phyloP scores from a whole-genome alignment of 2,797 vertebrate genomes.

The Pangasius djambal region DNA sequence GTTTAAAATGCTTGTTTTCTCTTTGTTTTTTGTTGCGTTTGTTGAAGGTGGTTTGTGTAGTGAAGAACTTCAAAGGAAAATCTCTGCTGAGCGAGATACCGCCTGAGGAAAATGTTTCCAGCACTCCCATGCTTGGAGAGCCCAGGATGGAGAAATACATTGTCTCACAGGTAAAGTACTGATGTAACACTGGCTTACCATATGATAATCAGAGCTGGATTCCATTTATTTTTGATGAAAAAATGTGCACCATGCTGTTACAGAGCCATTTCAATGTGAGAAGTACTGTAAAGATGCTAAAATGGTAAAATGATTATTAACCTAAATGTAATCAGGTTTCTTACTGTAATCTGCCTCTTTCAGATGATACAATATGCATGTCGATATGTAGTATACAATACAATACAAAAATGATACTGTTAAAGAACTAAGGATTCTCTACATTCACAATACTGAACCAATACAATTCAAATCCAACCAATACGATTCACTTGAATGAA shows the following conservation, averaged over 20 bases:
- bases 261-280: no score
- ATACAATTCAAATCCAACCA: not conserved
- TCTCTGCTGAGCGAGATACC: constrained; percentile 76
- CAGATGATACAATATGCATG: not conserved
- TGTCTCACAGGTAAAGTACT: constrained; percentile 64
- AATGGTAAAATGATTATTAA: not conserved
- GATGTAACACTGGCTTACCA: not conserved
- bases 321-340: not conserved
- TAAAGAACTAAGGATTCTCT: not conserved
- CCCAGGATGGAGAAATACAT: constrained; percentile 84
- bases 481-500: not conserved
- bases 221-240: not conserved
- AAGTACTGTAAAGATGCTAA: not conserved
- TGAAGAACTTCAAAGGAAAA: constrained; percentile 89
- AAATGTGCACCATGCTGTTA: not conserved
- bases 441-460: not conserved
- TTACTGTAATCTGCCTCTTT: not conserved
- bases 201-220: not conserved
- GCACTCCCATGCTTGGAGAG: constrained; percentile 81
- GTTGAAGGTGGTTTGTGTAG: constrained; percentile 87
- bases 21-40: not conserved
- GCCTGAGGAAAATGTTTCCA: constrained; percentile 75
- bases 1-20: constrained; percentile 17
- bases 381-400: not conserved
- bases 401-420: not conserved